These are phyloP conservation scores for Triplophysa rosa DNA, from an alignment of 2,113 vertebrate genomes.

Conservation along the genomic window DNA sequence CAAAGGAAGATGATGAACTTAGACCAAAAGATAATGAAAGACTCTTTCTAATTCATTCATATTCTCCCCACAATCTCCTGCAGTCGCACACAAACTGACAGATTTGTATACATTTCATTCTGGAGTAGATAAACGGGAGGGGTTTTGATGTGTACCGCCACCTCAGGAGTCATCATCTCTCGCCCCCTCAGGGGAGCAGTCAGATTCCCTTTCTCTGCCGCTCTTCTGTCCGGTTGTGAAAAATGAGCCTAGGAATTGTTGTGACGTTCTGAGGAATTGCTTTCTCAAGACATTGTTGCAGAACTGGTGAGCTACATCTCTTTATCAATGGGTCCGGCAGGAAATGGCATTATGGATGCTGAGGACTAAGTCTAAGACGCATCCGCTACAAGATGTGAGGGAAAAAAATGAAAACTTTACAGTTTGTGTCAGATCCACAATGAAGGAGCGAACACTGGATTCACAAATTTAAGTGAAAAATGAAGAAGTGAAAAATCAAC, in stretches of 20 bases:
- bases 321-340: constrained; percentile 59
- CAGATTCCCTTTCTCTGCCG: constrained; percentile 33
- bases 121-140: constrained; percentile 43
- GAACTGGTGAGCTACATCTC: constrained; percentile 64
- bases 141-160: constrained; percentile 51
- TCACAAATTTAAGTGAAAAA: constrained; percentile 6
- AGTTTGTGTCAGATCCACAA: not conserved
- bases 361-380: constrained; percentile 43
- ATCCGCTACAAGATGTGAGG: not conserved
- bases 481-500: not conserved
- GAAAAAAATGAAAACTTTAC: not conserved
- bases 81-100: constrained; percentile 40
- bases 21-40: constrained; percentile 46
- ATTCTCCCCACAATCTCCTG: constrained; percentile 20
- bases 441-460: not conserved
- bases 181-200: constrained; percentile 39
- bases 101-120: constrained; percentile 60
- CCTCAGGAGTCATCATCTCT: constrained; percentile 44
- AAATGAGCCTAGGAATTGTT: constrained; percentile 69
- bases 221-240: constrained; percentile 62
- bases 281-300: constrained; percentile 61
- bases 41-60: constrained; percentile 17
- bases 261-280: constrained; percentile 71
- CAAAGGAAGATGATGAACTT: constrained; percentile 45
- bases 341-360: constrained; percentile 37